Evolutionary conservation across 2,888 invertebrate genomes (phyloP), one percentile per base, ranked within the genome.

Genomic region (Tryphoninae sp.): DNA sequence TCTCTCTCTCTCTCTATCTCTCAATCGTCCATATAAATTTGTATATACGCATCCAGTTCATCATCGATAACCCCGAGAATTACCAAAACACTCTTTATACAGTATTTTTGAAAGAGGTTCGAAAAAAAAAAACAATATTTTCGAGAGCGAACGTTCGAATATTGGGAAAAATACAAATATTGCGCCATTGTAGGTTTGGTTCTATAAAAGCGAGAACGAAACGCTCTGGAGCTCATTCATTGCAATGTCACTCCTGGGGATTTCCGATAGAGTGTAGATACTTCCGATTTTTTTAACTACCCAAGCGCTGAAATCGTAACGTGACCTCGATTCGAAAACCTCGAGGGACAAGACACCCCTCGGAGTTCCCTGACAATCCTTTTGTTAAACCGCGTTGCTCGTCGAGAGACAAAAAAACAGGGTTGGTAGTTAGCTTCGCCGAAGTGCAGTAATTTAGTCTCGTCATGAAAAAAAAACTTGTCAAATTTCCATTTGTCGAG

Each of bases 31-130:
- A 49, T 7, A 55, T 22, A 8, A 13, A 22, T 1, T 26, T 68
- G 22, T 49, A 74, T 73, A 67, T 61, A 45, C 26, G 55, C 61
- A 16, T 67, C 19, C 61, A 45, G 13, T 72, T 42, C 16, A 53
- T 71, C 65, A 58, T 67, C 62, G 68, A 49, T 72, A 77, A 67
- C 68, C 59, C 40, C 19, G 77, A 68, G 72, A 73, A 77, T 77
- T 72, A 40, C 72, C 33, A 65, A 53, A 59, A 33, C 42, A 23
- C 55, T 51, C 53, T 51, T 23, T 42, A 53, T 9, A 23, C 22
- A 13, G 51, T 61, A 45, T 62, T 77, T 77, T 77, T 68, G 40
- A 16, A 19, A 76, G 19, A 49, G 49, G 11, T 53, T 2, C 16
- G 51, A n/a, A 69, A 68, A 59, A n/a, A n/a, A 22, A 51, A 59